Evolutionary conservation across 1,140 invertebrate genomes (phyloP).

Genomic region (Drosophila yakuba): DNA sequence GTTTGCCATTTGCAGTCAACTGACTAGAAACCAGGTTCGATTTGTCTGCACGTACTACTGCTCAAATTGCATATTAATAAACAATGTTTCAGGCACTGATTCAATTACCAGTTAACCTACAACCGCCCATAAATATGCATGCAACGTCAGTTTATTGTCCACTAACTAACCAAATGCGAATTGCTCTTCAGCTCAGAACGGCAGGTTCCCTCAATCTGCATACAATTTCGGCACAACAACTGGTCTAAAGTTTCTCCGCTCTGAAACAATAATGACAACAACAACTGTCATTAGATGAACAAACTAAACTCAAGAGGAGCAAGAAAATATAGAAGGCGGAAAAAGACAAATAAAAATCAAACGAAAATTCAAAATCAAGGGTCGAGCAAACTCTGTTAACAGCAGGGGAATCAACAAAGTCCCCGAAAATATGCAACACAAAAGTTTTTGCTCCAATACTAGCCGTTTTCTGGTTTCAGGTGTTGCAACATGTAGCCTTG

Average conservation of each 20-base stretch:
- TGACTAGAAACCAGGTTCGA: slow-evolving; percentile 16
- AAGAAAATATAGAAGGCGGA: neutral
- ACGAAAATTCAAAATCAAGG: slow-evolving; percentile 39
- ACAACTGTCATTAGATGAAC: slow-evolving; percentile 30
- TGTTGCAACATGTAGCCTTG: too few relatives aligned
- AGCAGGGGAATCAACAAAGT: slow-evolving; percentile 26
- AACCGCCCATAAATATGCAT: slow-evolving; percentile 30
- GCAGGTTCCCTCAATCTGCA: slow-evolving; percentile 35
- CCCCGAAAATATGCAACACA: slow-evolving; percentile 14
- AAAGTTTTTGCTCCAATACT: slow-evolving; percentile 1
- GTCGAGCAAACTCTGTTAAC: slow-evolving; percentile 6
- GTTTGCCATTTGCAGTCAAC: slow-evolving; percentile 32
- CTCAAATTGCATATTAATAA: slow-evolving; percentile 49
- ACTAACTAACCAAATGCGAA: slow-evolving; percentile 33
- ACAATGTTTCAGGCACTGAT: slow-evolving; percentile 44
- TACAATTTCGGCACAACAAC: slow-evolving; percentile 14
- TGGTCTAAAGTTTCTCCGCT: slow-evolving; percentile 23
- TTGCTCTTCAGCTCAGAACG: slow-evolving; percentile 5
- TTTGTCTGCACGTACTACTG: slow-evolving; percentile 10
- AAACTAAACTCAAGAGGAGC: slow-evolving; percentile 1
- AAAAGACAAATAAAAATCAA: slow-evolving; percentile 35
- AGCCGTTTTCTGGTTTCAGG: neutral
- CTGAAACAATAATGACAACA: slow-evolving; percentile 20
- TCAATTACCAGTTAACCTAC: slow-evolving; percentile 39
- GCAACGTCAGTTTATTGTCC: slow-evolving; percentile 5